phyloP scores from a whole-genome alignment of 2,888 invertebrate genomes.

The Aromia moschata region DNA sequence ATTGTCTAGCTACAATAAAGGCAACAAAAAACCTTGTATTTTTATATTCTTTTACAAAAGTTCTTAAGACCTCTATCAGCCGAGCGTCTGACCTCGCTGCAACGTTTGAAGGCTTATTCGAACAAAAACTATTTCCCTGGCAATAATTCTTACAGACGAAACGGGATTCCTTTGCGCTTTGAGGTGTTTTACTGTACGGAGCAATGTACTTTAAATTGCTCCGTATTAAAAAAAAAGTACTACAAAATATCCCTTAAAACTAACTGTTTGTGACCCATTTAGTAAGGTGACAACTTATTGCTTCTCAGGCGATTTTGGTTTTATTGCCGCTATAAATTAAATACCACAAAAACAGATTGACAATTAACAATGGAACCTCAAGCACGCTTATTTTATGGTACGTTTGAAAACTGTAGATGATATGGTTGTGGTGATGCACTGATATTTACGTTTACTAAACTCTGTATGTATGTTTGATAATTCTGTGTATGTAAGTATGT shows the following conservation, averaged over 20 bases:
- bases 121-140: constrained; percentile 56
- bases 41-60: constrained; percentile 45
- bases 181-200: constrained; percentile 54
- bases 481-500: too few relatives aligned
- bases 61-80: constrained; percentile 42
- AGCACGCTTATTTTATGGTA: constrained; percentile 20
- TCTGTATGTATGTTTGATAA: too few relatives aligned
- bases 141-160: constrained; percentile 55
- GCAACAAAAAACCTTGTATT: constrained; percentile 47
- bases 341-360: constrained; percentile 34
- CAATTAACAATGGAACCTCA: constrained; percentile 22
- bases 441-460: constrained; percentile 12
- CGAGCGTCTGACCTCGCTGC: constrained; percentile 46
- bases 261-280: constrained; percentile 59
- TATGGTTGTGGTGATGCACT: constrained; percentile 18
- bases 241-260: constrained; percentile 44
- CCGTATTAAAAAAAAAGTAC: too few relatives aligned
- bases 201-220: constrained; percentile 58
- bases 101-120: constrained; percentile 46
- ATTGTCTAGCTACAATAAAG: constrained; percentile 49
- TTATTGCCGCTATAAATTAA: constrained; percentile 38
- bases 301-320: constrained; percentile 36
- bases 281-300: constrained; percentile 57
- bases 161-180: constrained; percentile 55
- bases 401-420: constrained; percentile 5